phyloP scores from a whole-genome alignment of 2,797 vertebrate species.

The Tauraco hartlaubi region DNA sequence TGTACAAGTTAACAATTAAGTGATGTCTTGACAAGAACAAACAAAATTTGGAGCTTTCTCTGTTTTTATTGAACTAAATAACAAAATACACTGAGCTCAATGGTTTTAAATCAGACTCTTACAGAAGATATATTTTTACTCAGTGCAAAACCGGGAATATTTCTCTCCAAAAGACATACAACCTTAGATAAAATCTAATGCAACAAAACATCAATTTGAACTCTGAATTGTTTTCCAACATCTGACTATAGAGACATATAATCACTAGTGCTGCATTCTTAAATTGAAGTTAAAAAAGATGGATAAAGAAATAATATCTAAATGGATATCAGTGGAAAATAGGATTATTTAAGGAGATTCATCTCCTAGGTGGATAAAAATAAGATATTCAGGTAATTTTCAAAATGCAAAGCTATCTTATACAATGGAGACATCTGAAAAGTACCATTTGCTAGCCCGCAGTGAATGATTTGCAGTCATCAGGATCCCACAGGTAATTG shows the following conservation, averaged over 20 bases:
- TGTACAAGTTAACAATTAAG: background rate
- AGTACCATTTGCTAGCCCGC: conserved; percentile 68
- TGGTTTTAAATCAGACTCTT: background rate
- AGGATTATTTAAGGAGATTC: conserved; percentile 65
- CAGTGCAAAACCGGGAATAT: background rate
- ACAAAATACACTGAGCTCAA: background rate
- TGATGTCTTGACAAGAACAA: background rate
- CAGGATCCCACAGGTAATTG: conserved; percentile 75
- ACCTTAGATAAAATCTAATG: conserved; percentile 48
- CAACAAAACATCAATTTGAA: conserved; percentile 45
- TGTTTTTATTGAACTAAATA: background rate
- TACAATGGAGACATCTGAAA: conserved; percentile 61
- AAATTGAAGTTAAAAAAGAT: conserved; percentile 50
- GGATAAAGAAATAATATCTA: conserved; percentile 61
- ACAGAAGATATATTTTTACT: background rate
- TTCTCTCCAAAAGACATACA: conserved; percentile 19
- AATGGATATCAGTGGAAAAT: conserved; percentile 61
- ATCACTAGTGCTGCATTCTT: conserved; percentile 44
- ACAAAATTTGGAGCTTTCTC: background rate
- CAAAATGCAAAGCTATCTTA: conserved; percentile 69
- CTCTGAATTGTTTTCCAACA: conserved; percentile 67
- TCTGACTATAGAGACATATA: conserved; percentile 4
- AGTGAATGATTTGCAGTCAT: conserved; percentile 75
- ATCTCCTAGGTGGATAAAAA: conserved; percentile 69
- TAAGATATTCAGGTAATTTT: conserved; percentile 76